Base-by-base conservation (phyloP, 2,797 vertebrate genomes). In the Paedocypris micromegethes region DNA sequence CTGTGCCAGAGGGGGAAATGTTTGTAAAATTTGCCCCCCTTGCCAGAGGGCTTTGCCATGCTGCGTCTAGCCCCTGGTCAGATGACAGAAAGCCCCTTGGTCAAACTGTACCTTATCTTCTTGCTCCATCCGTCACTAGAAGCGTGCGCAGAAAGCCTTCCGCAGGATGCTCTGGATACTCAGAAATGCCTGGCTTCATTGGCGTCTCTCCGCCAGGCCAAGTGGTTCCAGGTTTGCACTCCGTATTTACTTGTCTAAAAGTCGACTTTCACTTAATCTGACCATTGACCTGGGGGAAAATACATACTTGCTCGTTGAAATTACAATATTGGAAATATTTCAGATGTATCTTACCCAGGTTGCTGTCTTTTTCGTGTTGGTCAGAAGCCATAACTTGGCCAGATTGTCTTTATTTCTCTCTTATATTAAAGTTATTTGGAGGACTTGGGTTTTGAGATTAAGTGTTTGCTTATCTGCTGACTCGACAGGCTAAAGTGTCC, bases 151-250 rank as follows among this genome's bases (percentile, higher is more conserved):
- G 91, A 91, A 92, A 92, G 83, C 92, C 93, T 94, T 88, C 92
- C 92, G 91, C 93, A 93, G 92, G 95, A 96, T 86, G 91, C 96
- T 91, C 94, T 99, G 96, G 96, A 99, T 94, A 97, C 94, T 94
- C 96, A 97, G 93, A 97, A 98, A 95, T 99, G 96, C 90, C 96
- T 98, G 88, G 90, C 93, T 90, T 93, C 96, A 91, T 94, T 99
- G 94, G 95, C 96, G 92, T 96, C 96, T 88, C 95, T 99, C 88
- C 96, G 95, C 88, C 96, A 98, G 90, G 92, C 96, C 92, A 99
- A 99, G 93, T 98, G 96, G 96, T 99, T 99, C 90, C 96, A 99
- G 96, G 96, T 99, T 98, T 96, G 96, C 94, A 97, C 92, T 91
- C 91, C 91, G 92, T 94, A 93, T 92, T 97, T 95, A 89, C 92